Evolutionary conservation across 2,888 invertebrate species (phyloP).

Genomic region (Platycnemis pennipes): DNA sequence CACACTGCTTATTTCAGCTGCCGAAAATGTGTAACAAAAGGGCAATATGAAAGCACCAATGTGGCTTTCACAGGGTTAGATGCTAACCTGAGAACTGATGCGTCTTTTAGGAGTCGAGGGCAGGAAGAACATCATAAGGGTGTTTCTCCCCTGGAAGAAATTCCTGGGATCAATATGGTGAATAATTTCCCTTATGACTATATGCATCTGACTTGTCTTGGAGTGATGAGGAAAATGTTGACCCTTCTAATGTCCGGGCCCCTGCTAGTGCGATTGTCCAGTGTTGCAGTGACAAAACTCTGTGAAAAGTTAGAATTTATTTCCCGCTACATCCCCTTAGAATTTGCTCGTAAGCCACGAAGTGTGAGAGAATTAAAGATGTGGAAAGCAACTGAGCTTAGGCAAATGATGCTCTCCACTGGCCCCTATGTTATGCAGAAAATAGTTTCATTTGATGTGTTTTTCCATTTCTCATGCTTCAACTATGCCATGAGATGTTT

Average conservation of each 20-base stretch:
- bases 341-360: background rate
- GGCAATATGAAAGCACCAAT: background rate
- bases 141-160: background rate
- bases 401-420: background rate
- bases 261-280: background rate
- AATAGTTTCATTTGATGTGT: background rate
- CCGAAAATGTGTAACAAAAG: background rate
- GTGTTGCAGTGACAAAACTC: background rate
- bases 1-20: background rate
- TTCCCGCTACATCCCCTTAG: background rate
- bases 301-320: background rate
- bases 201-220: background rate
- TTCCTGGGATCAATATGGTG: background rate
- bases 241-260: background rate
- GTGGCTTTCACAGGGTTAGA: background rate
- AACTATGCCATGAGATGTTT: background rate
- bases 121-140: background rate
- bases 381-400: background rate
- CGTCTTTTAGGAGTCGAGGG: background rate
- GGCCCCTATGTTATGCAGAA: background rate
- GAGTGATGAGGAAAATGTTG: constrained; percentile 17
- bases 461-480: background rate
- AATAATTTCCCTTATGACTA: background rate
- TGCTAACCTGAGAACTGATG: background rate
- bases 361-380: background rate